These are phyloP conservation scores for Chinchilla lanigera DNA, from an alignment of 2,113 vertebrate genomes.

Conservation along the genomic window DNA sequence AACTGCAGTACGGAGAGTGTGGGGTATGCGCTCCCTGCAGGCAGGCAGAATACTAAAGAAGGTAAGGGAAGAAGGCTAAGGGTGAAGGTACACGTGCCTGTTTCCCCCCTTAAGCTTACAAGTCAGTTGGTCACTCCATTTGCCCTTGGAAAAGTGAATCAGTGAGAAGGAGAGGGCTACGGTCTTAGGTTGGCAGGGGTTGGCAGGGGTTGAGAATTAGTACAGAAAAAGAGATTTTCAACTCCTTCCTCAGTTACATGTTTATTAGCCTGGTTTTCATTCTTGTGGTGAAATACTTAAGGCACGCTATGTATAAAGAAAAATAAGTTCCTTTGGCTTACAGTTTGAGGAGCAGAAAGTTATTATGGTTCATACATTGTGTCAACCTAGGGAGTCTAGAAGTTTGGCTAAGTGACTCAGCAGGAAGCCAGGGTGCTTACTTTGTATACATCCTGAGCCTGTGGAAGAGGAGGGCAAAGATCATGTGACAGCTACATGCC, in stretches of 20 bases:
- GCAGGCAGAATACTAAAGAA: background rate
- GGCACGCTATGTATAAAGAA: background rate
- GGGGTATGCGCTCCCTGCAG: background rate
- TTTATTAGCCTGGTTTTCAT: background rate
- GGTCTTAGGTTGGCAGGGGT: accelerated
- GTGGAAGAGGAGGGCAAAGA: too few species aligned
- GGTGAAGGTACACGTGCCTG: background rate
- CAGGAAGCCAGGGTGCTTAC: too few species aligned
- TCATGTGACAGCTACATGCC: too few species aligned
- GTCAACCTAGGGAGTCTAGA: too few species aligned
- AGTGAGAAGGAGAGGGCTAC: background rate
- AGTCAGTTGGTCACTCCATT: background rate
- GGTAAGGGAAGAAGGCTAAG: too few species aligned
- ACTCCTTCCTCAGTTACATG: background rate
- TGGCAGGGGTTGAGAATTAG: background rate
- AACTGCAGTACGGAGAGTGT: background rate
- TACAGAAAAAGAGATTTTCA: background rate
- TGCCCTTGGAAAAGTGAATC: background rate
- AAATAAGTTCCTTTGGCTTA: background rate
- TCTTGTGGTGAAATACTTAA: background rate
- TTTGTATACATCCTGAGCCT: too few species aligned
- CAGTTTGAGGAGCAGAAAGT: background rate
- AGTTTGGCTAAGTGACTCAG: too few species aligned
- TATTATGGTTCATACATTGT: too few species aligned
- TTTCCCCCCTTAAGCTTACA: background rate